Percentiles rank a stretch among this genome's conserved stretches.
Evolutionary conservation across 2,797 vertebrate genomes (phyloP).

Genomic region (Tympanoctomys barrerae): DNA sequence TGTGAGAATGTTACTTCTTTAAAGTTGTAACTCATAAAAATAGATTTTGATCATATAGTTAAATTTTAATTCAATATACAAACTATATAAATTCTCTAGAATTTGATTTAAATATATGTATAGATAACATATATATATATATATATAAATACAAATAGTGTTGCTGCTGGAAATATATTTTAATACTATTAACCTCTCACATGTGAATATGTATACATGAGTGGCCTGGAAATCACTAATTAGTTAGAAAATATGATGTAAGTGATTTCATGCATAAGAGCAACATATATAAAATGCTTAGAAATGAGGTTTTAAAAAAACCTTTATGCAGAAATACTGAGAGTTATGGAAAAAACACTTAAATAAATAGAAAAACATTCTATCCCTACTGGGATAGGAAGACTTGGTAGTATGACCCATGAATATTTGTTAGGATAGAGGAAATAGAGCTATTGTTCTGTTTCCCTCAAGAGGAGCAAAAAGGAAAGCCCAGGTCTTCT

Average conservation of each 20-base stretch:
- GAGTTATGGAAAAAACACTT: background rate
- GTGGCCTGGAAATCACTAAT: background rate
- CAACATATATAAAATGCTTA: background rate
- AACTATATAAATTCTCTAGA: background rate
- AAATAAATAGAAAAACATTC: background rate
- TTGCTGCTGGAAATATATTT: background rate
- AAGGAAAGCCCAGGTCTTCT: background rate
- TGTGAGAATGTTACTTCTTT: background rate
- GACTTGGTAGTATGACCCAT: background rate
- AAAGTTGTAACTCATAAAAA: constrained; percentile 2
- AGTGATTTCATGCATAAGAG: constrained; percentile 3
- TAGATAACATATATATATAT: background rate
- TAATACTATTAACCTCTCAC: background rate
- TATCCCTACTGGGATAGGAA: background rate
- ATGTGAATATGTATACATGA: background rate
- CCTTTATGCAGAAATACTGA: background rate
- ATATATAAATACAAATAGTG: background rate
- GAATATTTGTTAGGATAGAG: background rate
- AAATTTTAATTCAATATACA: constrained; percentile 21
- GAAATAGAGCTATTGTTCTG: background rate
- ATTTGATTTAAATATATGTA: background rate
- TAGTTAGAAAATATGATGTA: background rate
- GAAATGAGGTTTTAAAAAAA: constrained; percentile 33
- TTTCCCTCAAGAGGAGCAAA: background rate
- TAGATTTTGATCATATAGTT: background rate